Evolutionary conservation across 2,888 invertebrate genomes (phyloP).

Genomic region (Vannuccia rotundouncinata): DNA sequence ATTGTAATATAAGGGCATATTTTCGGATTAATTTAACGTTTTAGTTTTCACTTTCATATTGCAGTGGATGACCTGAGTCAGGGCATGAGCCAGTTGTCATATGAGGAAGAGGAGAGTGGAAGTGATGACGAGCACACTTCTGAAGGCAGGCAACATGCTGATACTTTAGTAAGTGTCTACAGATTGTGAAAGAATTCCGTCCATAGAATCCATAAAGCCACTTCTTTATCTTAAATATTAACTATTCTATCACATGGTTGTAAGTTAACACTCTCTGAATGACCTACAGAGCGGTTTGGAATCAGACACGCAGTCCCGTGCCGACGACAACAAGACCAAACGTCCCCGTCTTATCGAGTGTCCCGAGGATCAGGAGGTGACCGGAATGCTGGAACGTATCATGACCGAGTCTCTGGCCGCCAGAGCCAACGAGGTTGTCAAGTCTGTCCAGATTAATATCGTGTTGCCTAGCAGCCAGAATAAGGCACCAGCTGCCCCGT

Average conservation of each 20-base stretch:
- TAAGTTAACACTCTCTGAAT: too few relatives aligned
- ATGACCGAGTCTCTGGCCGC: constrained; percentile 13
- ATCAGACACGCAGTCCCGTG: not conserved
- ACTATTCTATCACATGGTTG: not conserved
- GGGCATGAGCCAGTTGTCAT: not conserved
- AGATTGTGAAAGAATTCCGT: not conserved
- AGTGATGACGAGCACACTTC: not conserved
- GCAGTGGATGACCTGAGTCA: constrained; percentile 1
- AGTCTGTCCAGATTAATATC: not conserved
- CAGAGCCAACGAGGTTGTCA: not conserved
- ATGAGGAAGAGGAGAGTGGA: not conserved
- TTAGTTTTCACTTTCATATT: too few relatives aligned
- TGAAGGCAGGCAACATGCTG: not conserved
- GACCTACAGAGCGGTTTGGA: not conserved
- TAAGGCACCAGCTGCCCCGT: not conserved
- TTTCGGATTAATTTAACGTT: too few relatives aligned
- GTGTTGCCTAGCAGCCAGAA: not conserved
- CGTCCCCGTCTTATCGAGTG: not conserved
- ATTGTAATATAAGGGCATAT: too few relatives aligned
- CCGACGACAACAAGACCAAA: not conserved
- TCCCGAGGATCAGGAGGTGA: constrained; percentile 3
- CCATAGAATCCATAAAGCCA: not conserved
- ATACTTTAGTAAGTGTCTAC: not conserved
- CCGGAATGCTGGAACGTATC: not conserved
- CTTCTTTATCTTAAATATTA: not conserved